Base-by-base conservation (phyloP, 2,113 vertebrate genomes). In the Symphodus melops region DNA sequence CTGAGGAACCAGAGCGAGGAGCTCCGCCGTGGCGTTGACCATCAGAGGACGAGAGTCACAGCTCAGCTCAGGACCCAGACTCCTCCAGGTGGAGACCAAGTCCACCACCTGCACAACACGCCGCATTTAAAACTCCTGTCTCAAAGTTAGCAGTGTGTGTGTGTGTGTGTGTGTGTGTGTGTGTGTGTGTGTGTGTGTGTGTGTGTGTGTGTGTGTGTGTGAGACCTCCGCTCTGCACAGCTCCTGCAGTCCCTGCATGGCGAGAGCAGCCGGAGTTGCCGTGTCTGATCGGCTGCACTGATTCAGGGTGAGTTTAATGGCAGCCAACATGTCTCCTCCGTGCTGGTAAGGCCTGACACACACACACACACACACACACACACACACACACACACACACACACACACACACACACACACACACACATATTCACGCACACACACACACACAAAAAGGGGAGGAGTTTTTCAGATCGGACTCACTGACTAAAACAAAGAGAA, bases 251-350 rank as follows among this genome's bases (percentile, higher is more conserved):
- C 96, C 98, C 68, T 98, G 96, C 46, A 99, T 91, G 1, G 94
- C 96, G 60, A 99, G 91, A 42, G 94, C 95, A 46, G 96, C 95
- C 0, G 97, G 96, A 9, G 95, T 95, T 44, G 95, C 96, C 91
- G 97, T 95, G 87, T 98, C 96, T 11, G 94, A 81, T 88, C 89
- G 94, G 64, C 84, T 94, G 74, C 95, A 98, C 87, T 96, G 96
- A 68, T 93, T 94, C 74, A 99, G 75, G 1, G 95, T 94, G 66
- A 96, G 94, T 11, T 93, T 95, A 71, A 98, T 96, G 42, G 95
- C 96, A 60, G 97, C 96, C 79, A 99, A 60, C 98, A 99, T 99
- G 85, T 99, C 98, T 16, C 96, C 96, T 52, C 95, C 97, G 4
- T 99, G 97, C 66, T 99, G 97, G 85, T 99, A 98, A 0, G 98